Evolutionary conservation across 2,113 vertebrate genomes (phyloP), one percentile per base, ranked within the genome.

Genomic region (Tychaedon coryphoeus): DNA sequence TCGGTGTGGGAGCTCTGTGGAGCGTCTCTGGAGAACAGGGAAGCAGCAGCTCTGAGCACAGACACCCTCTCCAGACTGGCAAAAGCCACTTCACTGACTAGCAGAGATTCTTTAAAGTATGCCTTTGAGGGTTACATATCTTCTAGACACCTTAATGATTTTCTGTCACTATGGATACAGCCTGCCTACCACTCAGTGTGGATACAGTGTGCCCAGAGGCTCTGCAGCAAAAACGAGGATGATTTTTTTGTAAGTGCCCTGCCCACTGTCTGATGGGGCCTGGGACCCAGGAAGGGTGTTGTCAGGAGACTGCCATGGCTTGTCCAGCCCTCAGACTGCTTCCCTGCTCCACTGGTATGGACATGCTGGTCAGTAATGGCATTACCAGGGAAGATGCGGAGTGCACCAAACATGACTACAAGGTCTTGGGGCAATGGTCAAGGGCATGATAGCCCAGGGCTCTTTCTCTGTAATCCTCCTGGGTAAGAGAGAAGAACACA

Each of bases 1-100:
- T 18, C 1, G 1, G 22, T 34, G 17, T 19, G 19, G 23, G 14
- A 48, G 9, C 12, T 19, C 25, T 0, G 1, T 16, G 8, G 2
- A 64, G 8, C 7, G 2, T 54, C 38, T 60, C 56, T 71, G 34
- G 20, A 65, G 33, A 64, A 28, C 13, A 50, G 9, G 7, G 5
- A 75, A 38, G 24, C 20, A 43, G 45, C 45, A 60, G 57, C 45
- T 75, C 15, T 22, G 62, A 86, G 56, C 19, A 36, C 16, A 81
- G 29, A 42, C 26, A 72, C 48, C 17, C 23, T 47, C 42, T 57
- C 51, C 26, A 77, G 48, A 57, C 7, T 23, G 47, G 29, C 22
- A 72, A 86, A 72, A 86, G 42, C 25, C 47, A 62, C 23, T 31
- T 67, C n/a, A 28, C 62, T 42, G 60, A 42, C 48, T 42, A 34